Evolutionary conservation across 2,113 vertebrate genomes (phyloP), one percentile per base, ranked within the genome.

Genomic region (Phoxinus phoxinus): DNA sequence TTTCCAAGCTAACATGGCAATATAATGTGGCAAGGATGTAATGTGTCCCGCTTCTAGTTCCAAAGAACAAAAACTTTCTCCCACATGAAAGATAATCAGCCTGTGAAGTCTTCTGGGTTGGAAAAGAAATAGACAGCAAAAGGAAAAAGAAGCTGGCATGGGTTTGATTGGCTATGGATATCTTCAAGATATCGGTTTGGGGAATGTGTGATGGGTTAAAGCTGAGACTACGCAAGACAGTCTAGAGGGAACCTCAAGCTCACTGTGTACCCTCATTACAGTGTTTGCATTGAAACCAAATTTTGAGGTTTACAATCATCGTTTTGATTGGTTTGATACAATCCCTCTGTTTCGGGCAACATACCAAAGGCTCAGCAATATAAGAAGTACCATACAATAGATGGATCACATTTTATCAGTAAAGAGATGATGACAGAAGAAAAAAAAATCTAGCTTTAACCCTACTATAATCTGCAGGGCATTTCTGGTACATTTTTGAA

Each of bases 141-240:
- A 84, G 23, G n/a, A 41, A 83, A 84, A 69, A 17, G 15, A 84
- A 79, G 65, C 82, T 65, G 56, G 3, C 25, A 63, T 85, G 30
- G 25, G 86, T 85, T 91, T 93, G 93, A 93, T 91, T 91, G 90
- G 88, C 85, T 88, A 83, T 84, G 80, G 85, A 77, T 77, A 87
- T 89, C 44, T 13, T 91, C 83, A 84, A 93, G 82, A 92, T 89
- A 90, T 85, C 83, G 86, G 88, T 86, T 81, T 91, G 73, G 74
- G 87, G 76, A 91, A 90, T 84, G 80, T 87, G 75, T 91, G 85
- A 91, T 90, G 89, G 84, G 86, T 84, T 84, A 73, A 79, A 69
- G 67, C 86, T 65, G 9, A 85, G 67, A 76, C 37, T 12, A 6
- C 9, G 30, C 37, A 73, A 56, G 51, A 51, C 9, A 17, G 15